Evolutionary conservation across 2,888 invertebrate genomes (phyloP).

Genomic region (Syrphus vitripennis): DNA sequence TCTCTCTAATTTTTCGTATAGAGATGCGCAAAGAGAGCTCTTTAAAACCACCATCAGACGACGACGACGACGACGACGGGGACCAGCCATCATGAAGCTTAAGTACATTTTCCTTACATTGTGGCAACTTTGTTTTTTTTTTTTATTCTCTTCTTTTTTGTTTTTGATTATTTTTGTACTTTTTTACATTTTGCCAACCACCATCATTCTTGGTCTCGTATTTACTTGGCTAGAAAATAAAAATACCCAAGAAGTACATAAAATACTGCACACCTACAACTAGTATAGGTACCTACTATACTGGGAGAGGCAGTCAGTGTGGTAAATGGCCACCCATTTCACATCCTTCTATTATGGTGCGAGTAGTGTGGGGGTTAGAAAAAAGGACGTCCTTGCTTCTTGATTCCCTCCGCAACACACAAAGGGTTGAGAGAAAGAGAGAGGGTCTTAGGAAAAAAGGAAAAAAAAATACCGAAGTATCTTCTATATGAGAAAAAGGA

Average conservation of each 20-base stretch:
- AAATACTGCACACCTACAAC: slow-evolving; percentile 64
- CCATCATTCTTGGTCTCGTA: slow-evolving; percentile 68
- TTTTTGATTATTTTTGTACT: slow-evolving; percentile 12
- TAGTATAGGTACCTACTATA: no score
- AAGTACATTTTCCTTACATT: slow-evolving; percentile 64
- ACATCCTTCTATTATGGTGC: slow-evolving; percentile 8
- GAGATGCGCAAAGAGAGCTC: slow-evolving; percentile 66
- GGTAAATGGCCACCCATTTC: slow-evolving; percentile 58
- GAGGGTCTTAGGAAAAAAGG: not conserved
- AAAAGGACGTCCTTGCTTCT: slow-evolving; percentile 68
- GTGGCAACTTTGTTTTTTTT: slow-evolving; percentile 20
- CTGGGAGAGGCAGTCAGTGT: slow-evolving; percentile 26
- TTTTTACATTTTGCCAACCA: slow-evolving; percentile 48
- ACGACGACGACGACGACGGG: no score
- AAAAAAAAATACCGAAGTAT: not conserved
- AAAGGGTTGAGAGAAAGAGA: not conserved
- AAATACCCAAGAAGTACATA: slow-evolving; percentile 56
- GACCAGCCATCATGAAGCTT: slow-evolving; percentile 24
- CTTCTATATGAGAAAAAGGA: slow-evolving; percentile 10
- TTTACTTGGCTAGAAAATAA: slow-evolving; percentile 59
- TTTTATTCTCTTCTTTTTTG: not conserved
- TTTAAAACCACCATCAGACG: not conserved
- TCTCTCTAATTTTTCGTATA: slow-evolving; percentile 51
- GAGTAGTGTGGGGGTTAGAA: slow-evolving; percentile 27
- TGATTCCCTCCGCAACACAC: slow-evolving; percentile 9